Base-by-base conservation (phyloP, 2,888 invertebrate genomes). In the Euspilapteryx auroguttella region DNA sequence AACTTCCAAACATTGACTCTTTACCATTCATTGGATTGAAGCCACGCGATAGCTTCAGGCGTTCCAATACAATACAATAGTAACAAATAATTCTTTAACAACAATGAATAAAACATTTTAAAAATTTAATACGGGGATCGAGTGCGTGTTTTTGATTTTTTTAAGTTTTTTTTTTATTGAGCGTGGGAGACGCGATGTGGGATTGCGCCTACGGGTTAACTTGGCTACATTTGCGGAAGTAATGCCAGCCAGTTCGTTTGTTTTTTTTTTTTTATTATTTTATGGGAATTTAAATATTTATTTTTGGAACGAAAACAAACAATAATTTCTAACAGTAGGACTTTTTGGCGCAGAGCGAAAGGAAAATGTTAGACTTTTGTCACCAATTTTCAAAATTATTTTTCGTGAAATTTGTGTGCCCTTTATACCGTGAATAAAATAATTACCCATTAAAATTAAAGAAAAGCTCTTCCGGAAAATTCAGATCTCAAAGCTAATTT, bases 41-140 rank as follows among this genome's bases (percentile, higher is more conserved):
- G 61, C 40, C 71, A 68, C 71, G 64, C 57, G 69, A 63, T 46
- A 56, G 61, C 71, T 55, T 45, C 56, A 42, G 62, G 71, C 59
- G 44, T 39, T 45, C 47, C 35, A n/a, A n/a, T 35, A 40, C 55
- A 46, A 49, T 55, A 48, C 39, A 31, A 32, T 39, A 42, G 47
- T 49, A 52, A 62, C 57, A 65, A 26, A 31, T 20, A 31, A 14
- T 14, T 10, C 22, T n/a, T 24, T 12, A 14, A 8, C 13, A 24
- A 43, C 43, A 46, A 64, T 66, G 63, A 69, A 68, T 69, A 61
- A 63, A 56, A 65, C 57, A 66, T 65, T 54, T 28, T 10, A 8
- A n/a, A n/a, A n/a, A n/a, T n/a, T n/a, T n/a, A 28, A 28, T 28
- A 12, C 28, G 23, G 27, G 27, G 27, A 7, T 28, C 28, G 28